These are phyloP conservation scores for Amblyjoppa fuscipennis DNA, from an alignment of 2,888 invertebrate species.

Conservation along the genomic window DNA sequence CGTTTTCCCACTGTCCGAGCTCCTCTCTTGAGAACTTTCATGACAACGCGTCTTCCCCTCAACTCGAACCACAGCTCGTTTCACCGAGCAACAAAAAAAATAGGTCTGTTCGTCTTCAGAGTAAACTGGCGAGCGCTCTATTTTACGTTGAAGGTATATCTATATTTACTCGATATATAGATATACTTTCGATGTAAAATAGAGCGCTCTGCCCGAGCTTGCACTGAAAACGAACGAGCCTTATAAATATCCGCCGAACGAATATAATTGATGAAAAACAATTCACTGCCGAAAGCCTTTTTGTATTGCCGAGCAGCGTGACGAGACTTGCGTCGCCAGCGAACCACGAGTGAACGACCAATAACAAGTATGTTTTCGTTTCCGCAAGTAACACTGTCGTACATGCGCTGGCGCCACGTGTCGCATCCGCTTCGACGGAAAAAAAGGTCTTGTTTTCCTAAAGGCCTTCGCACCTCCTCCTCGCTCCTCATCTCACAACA, in stretches of 20 bases:
- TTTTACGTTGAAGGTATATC: too few relatives aligned
- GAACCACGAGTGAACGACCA: too few relatives aligned
- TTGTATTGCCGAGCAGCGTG: neutral
- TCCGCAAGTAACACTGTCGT: neutral
- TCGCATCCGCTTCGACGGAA: neutral
- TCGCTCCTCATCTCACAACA: constrained; percentile 11
- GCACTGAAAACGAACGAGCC: too few relatives aligned
- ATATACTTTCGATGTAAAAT: too few relatives aligned
- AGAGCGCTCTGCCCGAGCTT: too few relatives aligned
- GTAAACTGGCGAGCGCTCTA: too few relatives aligned
- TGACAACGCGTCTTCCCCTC: neutral
- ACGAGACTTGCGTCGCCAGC: neutral
- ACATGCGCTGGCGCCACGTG: constrained; percentile 11
- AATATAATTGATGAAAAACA: too few relatives aligned
- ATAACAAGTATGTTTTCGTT: neutral
- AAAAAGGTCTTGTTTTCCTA: constrained; percentile 39
- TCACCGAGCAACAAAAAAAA: neutral
- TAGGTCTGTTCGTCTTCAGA: too few relatives aligned
- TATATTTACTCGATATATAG: too few relatives aligned
- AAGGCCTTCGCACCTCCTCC: constrained; percentile 7
- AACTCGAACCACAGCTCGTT: neutral
- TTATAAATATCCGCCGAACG: too few relatives aligned
- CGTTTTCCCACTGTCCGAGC: neutral
- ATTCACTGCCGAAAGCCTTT: neutral
- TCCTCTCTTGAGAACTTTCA: neutral